Evolutionary conservation across 2,888 invertebrate species (phyloP), one percentile per base, ranked within the genome.

Genomic region (Eueremaeus valkanovi): DNA sequence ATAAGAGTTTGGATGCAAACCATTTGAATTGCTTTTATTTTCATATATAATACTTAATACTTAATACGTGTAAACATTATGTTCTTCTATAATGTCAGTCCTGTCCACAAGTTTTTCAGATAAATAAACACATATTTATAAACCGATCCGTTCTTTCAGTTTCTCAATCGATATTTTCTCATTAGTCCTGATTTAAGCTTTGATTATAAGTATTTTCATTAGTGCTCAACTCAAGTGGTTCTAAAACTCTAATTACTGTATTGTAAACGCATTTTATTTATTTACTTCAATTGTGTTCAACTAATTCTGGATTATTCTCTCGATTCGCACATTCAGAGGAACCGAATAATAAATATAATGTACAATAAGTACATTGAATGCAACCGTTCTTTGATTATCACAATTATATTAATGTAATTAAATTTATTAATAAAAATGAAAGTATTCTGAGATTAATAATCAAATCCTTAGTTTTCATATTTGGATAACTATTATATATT

Each of bases 61-160:
- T 61, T n/a, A 31, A 61, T 61, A 3, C 16, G 31, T 31, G 31
- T 31, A 61, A 61, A 61, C 29, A 61, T 31, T 9, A 31, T 61
- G 33, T 31, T 31, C 29, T 16, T 31, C 29, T 6, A 61, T 27
- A 61, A 61, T 61, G 31, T 33, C 33, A 31, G 33, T 61, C 16
- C 16, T 31, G 61, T 61, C 31, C 29, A 31, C 31, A 29, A 61
- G 31, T 61, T 61, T 58, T 58, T 24, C 51, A 51, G 3, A 51
- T 21, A 51, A 45, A 45, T 45, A 18, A 51, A 51, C 51, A 21
- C 61, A 61, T 61, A 61, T 31, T 31, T 61, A 61, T 61, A 5
- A 31, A 61, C 31, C 61, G 31, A 61, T 61, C 13, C 16, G 5
- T 61, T 61, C 27, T 31, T 61, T 1, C 16, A 58, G 29, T 31